A percentile compares a stretch with the other conserved stretches of the same genome.
These are phyloP conservation scores for Amphibalanus amphitrite DNA, from an alignment of 1,140 invertebrate genomes.

Conservation along the genomic window DNA sequence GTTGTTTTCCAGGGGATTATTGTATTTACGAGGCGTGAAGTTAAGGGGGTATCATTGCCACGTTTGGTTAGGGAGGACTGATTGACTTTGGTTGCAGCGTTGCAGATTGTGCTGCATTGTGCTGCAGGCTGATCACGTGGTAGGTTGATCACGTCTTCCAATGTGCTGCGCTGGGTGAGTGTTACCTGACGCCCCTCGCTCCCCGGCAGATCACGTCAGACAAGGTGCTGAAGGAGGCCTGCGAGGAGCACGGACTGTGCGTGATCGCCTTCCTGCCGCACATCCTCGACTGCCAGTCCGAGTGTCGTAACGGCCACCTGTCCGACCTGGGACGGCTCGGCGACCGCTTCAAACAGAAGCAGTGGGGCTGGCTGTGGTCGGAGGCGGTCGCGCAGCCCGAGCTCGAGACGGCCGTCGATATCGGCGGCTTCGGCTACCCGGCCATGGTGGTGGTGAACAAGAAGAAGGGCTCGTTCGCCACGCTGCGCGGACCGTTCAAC, in stretches of 20 bases:
- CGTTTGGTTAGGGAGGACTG: too few species aligned
- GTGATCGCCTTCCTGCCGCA: slow-evolving; percentile 87
- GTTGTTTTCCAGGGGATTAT: too few species aligned
- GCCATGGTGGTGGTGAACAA: slow-evolving; percentile 91
- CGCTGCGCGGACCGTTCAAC: slow-evolving; percentile 85
- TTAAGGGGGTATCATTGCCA: too few species aligned
- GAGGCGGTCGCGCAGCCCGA: slow-evolving; percentile 70
- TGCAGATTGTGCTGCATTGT: too few species aligned
- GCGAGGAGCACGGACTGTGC: slow-evolving; percentile 74
- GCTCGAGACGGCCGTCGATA: slow-evolving; percentile 74
- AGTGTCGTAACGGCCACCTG: slow-evolving; percentile 82
- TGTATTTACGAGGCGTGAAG: too few species aligned
- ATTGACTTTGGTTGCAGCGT: too few species aligned
- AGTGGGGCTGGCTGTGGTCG: slow-evolving; percentile 95
- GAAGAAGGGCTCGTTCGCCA: slow-evolving; percentile 92
- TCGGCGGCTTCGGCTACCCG: slow-evolving; percentile 81
- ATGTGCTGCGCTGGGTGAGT: too few species aligned
- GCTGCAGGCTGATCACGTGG: too few species aligned
- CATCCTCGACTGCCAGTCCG: slow-evolving; percentile 89
- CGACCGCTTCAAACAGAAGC: slow-evolving; percentile 87
- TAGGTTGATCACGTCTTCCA: too few species aligned
- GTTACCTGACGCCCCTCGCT: too few species aligned
- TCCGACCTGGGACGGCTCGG: slow-evolving; percentile 52
- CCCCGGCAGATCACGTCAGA: slow-evolving; percentile 36
- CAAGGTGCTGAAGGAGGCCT: slow-evolving; percentile 47